Conservation (phyloP, 2,113 vertebrate genomes). For the Marmota monax region DNA sequence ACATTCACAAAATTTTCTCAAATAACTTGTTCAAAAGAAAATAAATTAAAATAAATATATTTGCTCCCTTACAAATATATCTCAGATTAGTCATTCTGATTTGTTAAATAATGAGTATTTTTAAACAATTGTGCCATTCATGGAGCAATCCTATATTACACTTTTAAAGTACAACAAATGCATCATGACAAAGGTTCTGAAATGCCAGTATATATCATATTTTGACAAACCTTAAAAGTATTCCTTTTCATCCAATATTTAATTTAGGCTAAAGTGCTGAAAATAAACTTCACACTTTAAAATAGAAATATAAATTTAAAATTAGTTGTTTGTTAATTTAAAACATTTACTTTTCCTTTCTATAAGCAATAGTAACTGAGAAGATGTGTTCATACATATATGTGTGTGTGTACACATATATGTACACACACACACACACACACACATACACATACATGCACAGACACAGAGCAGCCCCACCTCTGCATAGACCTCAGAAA, state of each 20-base stretch:
- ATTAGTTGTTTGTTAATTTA: too few species aligned
- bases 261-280: not conserved
- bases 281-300: not conserved
- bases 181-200: not conserved
- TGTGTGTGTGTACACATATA: not conserved
- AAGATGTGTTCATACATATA: not conserved
- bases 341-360: not conserved
- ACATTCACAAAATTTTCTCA: not conserved
- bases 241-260: not conserved
- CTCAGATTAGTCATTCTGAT: not conserved
- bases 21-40: not conserved
- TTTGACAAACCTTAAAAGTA: not conserved
- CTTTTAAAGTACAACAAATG: not conserved
- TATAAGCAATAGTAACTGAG: not conserved
- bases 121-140: not conserved
- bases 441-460: not conserved
- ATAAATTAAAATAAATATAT: not conserved
- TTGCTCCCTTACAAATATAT: not conserved
- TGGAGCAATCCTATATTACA: not conserved
- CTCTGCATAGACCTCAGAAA: too few species aligned
- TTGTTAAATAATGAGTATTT: not conserved
- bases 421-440: not conserved
- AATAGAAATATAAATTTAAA: too few species aligned
- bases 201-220: not conserved
- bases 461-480: too few species aligned